These are phyloP conservation scores for Anodontia alba DNA, from an alignment of 2,888 invertebrate species.

Conservation along the genomic window DNA sequence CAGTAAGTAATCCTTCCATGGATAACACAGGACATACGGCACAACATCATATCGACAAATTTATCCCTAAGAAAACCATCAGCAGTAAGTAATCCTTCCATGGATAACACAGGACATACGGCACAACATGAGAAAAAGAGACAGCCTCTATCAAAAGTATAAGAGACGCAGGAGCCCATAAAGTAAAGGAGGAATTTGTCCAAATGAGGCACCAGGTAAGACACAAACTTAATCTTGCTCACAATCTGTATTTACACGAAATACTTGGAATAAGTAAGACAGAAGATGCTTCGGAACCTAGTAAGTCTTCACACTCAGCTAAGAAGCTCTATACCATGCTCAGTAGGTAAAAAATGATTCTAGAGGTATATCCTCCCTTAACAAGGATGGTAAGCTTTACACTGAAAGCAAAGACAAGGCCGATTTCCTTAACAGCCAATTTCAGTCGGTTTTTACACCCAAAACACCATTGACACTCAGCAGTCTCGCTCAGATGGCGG, in stretches of 20 bases:
- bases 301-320: background rate
- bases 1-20: too few relatives aligned
- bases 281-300: background rate
- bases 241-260: background rate
- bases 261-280: background rate
- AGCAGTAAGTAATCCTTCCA: background rate
- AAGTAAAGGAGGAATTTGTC: background rate
- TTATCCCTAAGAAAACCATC: background rate
- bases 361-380: background rate
- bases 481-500: background rate
- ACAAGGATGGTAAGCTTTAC: background rate
- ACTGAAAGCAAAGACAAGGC: background rate
- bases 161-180: background rate
- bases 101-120: background rate
- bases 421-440: background rate
- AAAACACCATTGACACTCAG: background rate
- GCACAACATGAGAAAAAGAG: background rate
- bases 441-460: background rate
- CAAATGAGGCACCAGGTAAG: constrained; percentile 2
- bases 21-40: too few relatives aligned
- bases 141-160: background rate
- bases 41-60: background rate
- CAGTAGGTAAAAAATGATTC: background rate
- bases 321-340: background rate
- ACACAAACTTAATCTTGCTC: background rate